Conservation (phyloP, 53 echinoderm and acorn worm species). For the Echinometra lucunter region DNA sequence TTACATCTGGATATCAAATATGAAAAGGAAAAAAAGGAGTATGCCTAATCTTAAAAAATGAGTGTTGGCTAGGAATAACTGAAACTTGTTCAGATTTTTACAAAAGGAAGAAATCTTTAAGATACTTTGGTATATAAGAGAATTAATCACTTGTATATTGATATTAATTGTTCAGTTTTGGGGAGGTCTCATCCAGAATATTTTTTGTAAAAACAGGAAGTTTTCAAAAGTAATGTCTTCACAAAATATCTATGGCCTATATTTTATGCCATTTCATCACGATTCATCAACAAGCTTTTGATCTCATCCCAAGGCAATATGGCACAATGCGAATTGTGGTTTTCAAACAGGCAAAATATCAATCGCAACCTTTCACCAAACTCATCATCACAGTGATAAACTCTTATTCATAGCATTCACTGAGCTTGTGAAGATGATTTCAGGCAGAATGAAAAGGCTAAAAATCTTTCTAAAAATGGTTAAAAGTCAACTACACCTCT, state of each 20-base stretch:
- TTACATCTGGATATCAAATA: too few species aligned
- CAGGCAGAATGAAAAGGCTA: neutral
- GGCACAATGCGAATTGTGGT: neutral
- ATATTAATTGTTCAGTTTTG: neutral
- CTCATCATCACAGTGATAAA: neutral
- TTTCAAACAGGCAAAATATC: neutral
- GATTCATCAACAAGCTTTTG: constrained; percentile 24
- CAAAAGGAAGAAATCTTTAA: too few species aligned
- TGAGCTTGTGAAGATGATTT: neutral
- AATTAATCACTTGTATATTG: neutral
- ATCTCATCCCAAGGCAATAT: neutral
- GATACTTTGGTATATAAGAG: too few species aligned
- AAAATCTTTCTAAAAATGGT: constrained; percentile 3
- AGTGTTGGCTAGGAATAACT: too few species aligned
- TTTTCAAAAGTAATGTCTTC: constrained; percentile 25
- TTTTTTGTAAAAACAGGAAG: neutral
- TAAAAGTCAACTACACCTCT: constrained; percentile 63
- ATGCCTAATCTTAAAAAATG: too few species aligned
- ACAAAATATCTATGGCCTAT: neutral
- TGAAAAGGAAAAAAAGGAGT: too few species aligned
- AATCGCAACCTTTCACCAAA: neutral
- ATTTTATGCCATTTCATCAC: constrained; percentile 2
- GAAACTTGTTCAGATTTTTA: too few species aligned
- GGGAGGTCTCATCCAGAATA: neutral
- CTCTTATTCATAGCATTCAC: neutral